Evolutionary conservation across 1,140 invertebrate genomes (phyloP).

Genomic region (Psix sp.): DNA sequence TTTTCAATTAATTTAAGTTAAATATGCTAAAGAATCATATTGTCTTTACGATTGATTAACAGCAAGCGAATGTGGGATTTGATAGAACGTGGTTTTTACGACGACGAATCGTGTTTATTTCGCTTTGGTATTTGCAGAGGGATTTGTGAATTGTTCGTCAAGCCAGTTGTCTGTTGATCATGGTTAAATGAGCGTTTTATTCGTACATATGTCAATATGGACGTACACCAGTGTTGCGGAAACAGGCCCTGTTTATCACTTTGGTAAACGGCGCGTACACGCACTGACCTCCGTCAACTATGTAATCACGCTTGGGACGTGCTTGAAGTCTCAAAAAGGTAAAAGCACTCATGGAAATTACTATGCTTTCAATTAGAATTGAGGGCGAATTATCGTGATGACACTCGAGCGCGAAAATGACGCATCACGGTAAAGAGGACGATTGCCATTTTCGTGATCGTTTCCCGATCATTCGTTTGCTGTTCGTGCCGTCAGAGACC

Average conservation of each 20-base stretch:
- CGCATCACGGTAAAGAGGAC: constrained; percentile 19
- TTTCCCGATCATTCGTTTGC: constrained; percentile 35
- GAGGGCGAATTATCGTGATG: constrained; percentile 69
- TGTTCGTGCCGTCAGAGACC: not conserved
- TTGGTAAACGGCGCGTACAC: constrained; percentile 62
- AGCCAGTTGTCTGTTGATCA: constrained; percentile 48
- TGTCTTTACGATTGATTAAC: constrained; percentile 28
- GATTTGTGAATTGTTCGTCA: constrained; percentile 53
- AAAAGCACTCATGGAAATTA: constrained; percentile 70
- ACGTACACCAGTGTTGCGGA: constrained; percentile 37
- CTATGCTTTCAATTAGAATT: constrained; percentile 70
- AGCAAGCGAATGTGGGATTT: constrained; percentile 6
- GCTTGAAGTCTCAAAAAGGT: constrained; percentile 57
- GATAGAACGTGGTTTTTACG: constrained; percentile 17
- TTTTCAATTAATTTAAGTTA: constrained; percentile 12
- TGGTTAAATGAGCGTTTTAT: constrained; percentile 58
- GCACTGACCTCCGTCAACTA: constrained; percentile 70
- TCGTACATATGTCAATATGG: constrained; percentile 54
- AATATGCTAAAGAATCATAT: constrained; percentile 24
- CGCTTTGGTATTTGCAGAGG: constrained; percentile 23
- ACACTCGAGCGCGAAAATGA: constrained; percentile 53
- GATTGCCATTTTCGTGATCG: constrained; percentile 46
- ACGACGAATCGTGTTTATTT: constrained; percentile 24
- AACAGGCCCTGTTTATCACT: constrained; percentile 47
- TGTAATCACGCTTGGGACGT: constrained; percentile 49